Base-by-base conservation (phyloP, 2,888 invertebrate genomes). In the Drosophila koepferae region DNA sequence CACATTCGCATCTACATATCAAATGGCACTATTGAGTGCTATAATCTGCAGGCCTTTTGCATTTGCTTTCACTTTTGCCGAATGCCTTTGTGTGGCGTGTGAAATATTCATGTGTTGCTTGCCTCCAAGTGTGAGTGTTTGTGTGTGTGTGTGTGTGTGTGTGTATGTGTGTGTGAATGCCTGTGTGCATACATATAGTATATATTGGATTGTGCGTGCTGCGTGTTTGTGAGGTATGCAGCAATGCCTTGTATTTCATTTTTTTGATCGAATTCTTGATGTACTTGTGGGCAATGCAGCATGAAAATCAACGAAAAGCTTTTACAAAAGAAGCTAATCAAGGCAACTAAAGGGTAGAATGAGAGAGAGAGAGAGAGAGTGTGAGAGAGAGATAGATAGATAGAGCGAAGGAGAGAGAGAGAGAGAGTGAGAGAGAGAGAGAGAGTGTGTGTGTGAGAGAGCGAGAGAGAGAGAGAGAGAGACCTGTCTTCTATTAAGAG, bases 31-130 rank as follows among this genome's bases (percentile, higher is more conserved):
- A 86, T 86, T 67, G 89, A 84, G 85, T 84, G 74, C 81, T 87
- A 80, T 89, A 89, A 81, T 84, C 84, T 81, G 72, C 65, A 81
- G 87, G 85, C 80, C 80, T 74, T 86, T 89, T 79, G 72, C 74
- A 79, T 89, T 83, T 71, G 61, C 76, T 79, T 85, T 81, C 80
- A 82, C 82, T 80, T 79, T 64, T 59, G 58, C 61, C 64, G 44
- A 63, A 66, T 63, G 64, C 65, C 56, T 77, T 71, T 72, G 60
- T 63, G 72, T 46, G 62, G 53, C 58, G 60, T 72, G 69, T 86
- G 64, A 88, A 84, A 88, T 88, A 84, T 84, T 84, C 87, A 85
- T 89, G 76, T 63, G 63, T 18, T 75, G 61, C 43, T 59, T 62
- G 65, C 41, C 31, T 12, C 54, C 59, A 48, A 31, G 16, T 28